Evolutionary conservation across 2,888 invertebrate genomes (phyloP).

Genomic region (Drosophila koepferae): DNA sequence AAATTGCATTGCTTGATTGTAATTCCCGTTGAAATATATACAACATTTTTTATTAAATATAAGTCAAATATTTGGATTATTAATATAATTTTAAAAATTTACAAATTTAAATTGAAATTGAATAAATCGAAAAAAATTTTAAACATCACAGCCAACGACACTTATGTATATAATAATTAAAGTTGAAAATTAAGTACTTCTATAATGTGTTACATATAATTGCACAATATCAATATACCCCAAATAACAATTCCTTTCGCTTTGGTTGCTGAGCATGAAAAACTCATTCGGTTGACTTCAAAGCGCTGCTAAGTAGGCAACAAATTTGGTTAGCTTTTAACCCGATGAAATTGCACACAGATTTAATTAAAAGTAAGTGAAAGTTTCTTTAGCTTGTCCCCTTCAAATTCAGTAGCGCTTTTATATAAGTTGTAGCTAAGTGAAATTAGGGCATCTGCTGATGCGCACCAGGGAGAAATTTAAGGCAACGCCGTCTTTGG

Average conservation of each 20-base stretch:
- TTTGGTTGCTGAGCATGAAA: no score
- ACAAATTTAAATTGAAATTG: no score
- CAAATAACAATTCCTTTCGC: not conserved
- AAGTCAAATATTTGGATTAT: not conserved
- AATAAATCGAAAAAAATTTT: no score
- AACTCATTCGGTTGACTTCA: no score
- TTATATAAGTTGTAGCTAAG: not conserved
- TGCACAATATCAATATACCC: not conserved
- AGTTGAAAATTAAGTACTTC: no score
- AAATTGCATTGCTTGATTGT: not conserved
- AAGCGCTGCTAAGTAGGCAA: slow-evolving; percentile 34
- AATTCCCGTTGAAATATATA: not conserved
- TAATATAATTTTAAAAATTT: not conserved
- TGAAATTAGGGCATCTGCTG: not conserved
- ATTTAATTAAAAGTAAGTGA: not conserved
- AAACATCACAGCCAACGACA: no score
- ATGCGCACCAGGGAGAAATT: not conserved
- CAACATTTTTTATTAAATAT: not conserved
- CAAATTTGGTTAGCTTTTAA: slow-evolving; percentile 1
- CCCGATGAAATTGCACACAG: not conserved
- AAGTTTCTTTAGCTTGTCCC: not conserved
- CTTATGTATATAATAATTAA: no score
- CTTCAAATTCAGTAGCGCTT: not conserved
- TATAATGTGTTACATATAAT: not conserved
- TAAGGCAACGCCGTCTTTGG: not conserved